Percentiles rank a stretch among this genome's conserved stretches.
phyloP scores from a whole-genome alignment of 2,797 vertebrate genomes.

The Sciaenops ocellatus region DNA sequence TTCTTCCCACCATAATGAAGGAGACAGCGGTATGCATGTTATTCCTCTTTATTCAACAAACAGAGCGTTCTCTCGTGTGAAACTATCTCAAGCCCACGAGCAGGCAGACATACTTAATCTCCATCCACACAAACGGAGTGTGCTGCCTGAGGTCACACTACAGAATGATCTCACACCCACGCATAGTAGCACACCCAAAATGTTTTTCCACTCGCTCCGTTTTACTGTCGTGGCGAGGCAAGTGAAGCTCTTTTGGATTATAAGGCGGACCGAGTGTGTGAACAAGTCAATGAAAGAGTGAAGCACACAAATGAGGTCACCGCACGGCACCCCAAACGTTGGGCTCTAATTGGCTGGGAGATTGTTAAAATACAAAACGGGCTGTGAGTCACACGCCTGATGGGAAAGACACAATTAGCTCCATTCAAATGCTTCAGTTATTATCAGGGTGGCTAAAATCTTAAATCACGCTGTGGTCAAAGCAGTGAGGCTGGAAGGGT shows the following conservation, averaged over 20 bases:
- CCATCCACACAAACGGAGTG: slow-evolving; percentile 43
- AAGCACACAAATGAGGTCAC: slow-evolving; percentile 66
- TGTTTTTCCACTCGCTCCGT: slow-evolving; percentile 60
- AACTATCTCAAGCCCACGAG: slow-evolving; percentile 53
- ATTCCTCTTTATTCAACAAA: slow-evolving; percentile 42
- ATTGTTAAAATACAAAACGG: slow-evolving; percentile 67
- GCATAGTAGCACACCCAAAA: slow-evolving; percentile 63
- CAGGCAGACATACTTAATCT: slow-evolving; percentile 50
- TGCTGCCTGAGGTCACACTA: slow-evolving; percentile 68
- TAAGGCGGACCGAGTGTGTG: slow-evolving; percentile 63
- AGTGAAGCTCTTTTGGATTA: slow-evolving; percentile 59
- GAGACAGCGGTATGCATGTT: slow-evolving; percentile 34
- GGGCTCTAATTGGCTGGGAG: slow-evolving; percentile 70
- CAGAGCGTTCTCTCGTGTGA: slow-evolving; percentile 56
- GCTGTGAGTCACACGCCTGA: slow-evolving; percentile 74
- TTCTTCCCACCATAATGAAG: slow-evolving; percentile 27
- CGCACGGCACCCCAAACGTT: slow-evolving; percentile 34
- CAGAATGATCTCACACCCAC: slow-evolving; percentile 74
- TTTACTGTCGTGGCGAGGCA: slow-evolving; percentile 55
- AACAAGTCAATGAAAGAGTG: slow-evolving; percentile 72
- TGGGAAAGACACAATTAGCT: slow-evolving; percentile 75
- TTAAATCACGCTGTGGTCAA: slow-evolving; percentile 52
- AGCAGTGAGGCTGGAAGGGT: slow-evolving; percentile 19
- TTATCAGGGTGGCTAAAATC: slow-evolving; percentile 42
- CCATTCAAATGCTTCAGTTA: slow-evolving; percentile 58